Evolutionary conservation across 2,888 invertebrate genomes (phyloP).

Genomic region (Diarsia dahlii): DNA sequence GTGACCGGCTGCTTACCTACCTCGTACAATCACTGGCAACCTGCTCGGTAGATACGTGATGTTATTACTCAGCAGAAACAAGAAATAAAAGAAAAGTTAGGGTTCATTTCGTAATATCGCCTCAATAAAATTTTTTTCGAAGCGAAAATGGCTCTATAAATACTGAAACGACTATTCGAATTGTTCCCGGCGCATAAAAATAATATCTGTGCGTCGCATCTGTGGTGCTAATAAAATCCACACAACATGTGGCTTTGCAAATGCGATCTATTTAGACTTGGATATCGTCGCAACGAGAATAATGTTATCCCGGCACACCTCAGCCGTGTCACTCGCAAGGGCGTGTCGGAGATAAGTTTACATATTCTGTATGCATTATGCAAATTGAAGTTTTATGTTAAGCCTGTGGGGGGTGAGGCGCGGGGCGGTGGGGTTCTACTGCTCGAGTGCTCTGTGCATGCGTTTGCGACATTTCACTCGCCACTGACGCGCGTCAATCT

Average conservation of each 20-base stretch:
- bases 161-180: conserved; percentile 65
- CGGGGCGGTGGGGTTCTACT: conserved; percentile 37
- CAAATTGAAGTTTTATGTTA: conserved; percentile 90
- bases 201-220: conserved; percentile 72
- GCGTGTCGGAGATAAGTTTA: conserved; percentile 89
- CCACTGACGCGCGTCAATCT: conserved; percentile 76
- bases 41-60: conserved; percentile 50
- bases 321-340: conserved; percentile 87
- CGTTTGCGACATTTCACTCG: conserved; percentile 76
- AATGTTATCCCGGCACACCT: conserved; percentile 90
- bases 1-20: conserved; percentile 68
- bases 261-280: conserved; percentile 88
- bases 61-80: conserved; percentile 48
- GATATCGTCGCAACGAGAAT: conserved; percentile 86
- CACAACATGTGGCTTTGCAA: conserved; percentile 81
- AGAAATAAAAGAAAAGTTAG: conserved; percentile 38
- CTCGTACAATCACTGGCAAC: conserved; percentile 54
- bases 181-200: conserved; percentile 67
- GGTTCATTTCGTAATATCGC: conserved; percentile 52
- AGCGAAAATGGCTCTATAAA: conserved; percentile 64
- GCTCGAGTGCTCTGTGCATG: conserved; percentile 62
- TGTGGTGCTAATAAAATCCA: conserved; percentile 77
- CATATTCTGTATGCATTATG: conserved; percentile 90
- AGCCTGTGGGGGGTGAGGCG: conserved; percentile 72
- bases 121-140: conserved; percentile 60